Base-by-base conservation (phyloP, 2,113 vertebrate genomes). In the Mastomys natalensis region DNA sequence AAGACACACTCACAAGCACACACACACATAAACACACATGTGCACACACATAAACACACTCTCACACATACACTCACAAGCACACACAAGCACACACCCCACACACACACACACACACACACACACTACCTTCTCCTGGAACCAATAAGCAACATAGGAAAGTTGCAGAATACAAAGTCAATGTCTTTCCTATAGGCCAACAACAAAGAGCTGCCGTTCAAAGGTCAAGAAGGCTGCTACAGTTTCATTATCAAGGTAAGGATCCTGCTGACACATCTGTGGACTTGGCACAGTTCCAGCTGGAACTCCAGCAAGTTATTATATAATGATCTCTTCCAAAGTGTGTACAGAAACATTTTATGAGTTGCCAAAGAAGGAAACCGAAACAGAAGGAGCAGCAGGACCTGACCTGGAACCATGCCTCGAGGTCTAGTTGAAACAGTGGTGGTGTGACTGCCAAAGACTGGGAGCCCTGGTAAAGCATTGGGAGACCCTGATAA, bases 401-500 rank as follows among this genome's bases (percentile, higher is more conserved):
- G 12, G 34, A 29, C 31, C 17, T 26, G 0, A 5, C 37, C 1
- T 12, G 1, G 15, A 74, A 17, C 40, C 48, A 12, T n/a, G 37
- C n/a, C 24, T 11, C 2, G 4, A 60, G 7, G 13, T 26, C 70
- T 17, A 1, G 11, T 10, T 7, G 0, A 21, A 7, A 34, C 9
- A 17, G 16, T 1, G 11, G 22, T 0, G 12, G 1, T 1, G 37
- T 0, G 16, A 0, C 5, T 24, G 76, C 4, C 3, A 40, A 8
- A n/a, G 26, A 12, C 31, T n/a, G 29, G 22, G 0, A n/a, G 45
- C 6, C 8, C 2, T 3, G 17, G 48, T 22, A 74, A 31, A n/a
- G 8, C 60, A 31, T 7, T 12, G 16, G 15, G 48, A 43, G 8
- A 1, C 48, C 58, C 17, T 31, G 9, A 4, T 3, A 16, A 8